These are phyloP conservation scores for Tinea trinotella DNA, from an alignment of 2,888 invertebrate species.

Conservation along the genomic window DNA sequence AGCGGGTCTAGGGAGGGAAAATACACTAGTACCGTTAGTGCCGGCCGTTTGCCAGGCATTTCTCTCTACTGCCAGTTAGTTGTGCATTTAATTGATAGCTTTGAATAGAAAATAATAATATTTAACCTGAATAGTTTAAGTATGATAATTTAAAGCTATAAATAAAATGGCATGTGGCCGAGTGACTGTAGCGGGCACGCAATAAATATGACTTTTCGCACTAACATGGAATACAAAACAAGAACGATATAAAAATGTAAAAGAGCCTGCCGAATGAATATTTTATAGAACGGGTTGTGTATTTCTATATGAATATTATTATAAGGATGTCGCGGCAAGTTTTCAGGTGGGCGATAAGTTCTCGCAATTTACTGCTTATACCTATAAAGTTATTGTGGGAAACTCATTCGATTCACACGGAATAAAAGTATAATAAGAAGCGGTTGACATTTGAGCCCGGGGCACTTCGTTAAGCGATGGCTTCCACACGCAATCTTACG, in stretches of 20 bases:
- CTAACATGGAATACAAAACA: slow-evolving; percentile 34
- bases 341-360: slow-evolving; percentile 17
- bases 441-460: slow-evolving; percentile 43
- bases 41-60: not conserved
- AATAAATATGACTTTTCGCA: slow-evolving; percentile 32
- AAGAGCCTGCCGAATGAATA: slow-evolving; percentile 37
- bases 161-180: not conserved
- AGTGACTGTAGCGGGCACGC: slow-evolving; percentile 22
- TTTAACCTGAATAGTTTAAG: not conserved
- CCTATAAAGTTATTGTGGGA: not conserved
- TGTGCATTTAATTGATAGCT: not conserved
- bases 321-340: not conserved
- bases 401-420: not conserved
- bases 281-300: slow-evolving; percentile 33
- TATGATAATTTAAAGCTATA: not conserved
- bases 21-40: slow-evolving; percentile 21
- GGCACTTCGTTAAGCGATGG: slow-evolving; percentile 33
- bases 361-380: slow-evolving; percentile 2
- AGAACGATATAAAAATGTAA: slow-evolving; percentile 37
- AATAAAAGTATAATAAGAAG: not conserved
- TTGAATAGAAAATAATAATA: not conserved
- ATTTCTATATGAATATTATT: slow-evolving; percentile 1
- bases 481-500: slow-evolving; percentile 9
- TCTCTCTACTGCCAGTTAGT: not conserved
- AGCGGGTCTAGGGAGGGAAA: slow-evolving; percentile 37